These are phyloP conservation scores for Chloropsis cyanopogon DNA, from an alignment of 2,113 vertebrate species.

Conservation along the genomic window DNA sequence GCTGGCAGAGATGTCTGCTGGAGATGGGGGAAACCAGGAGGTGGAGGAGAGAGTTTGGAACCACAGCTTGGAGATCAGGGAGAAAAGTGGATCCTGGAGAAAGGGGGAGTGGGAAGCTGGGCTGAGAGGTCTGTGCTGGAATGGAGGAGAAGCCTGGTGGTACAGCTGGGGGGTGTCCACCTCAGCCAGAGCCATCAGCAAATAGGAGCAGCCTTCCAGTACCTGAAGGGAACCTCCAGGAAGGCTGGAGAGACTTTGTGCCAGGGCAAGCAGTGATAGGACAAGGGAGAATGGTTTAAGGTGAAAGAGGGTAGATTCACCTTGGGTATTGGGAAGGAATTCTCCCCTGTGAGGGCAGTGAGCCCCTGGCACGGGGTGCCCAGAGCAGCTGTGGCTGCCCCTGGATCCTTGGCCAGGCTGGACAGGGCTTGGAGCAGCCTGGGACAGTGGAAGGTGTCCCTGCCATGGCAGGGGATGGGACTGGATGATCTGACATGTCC, in stretches of 20 bases:
- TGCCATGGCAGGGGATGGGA: neutral
- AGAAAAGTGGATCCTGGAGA: neutral
- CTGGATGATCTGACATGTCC: fast-evolving
- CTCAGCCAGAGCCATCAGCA: neutral
- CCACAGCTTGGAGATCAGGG: neutral
- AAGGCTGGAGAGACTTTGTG: neutral
- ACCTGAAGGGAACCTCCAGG: neutral
- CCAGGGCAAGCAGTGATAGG: neutral
- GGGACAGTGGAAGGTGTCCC: neutral
- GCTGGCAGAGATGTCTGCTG: neutral
- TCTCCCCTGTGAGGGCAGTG: neutral
- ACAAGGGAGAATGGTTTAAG: neutral
- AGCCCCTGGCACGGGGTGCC: neutral
- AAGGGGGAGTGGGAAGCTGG: neutral
- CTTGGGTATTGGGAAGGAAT: neutral
- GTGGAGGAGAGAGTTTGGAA: fast-evolving
- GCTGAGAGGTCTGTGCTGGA: neutral
- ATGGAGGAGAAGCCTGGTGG: neutral
- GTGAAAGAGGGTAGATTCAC: neutral
- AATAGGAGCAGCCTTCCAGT: neutral
- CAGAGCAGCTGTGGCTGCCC: neutral
- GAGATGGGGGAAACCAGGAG: neutral
- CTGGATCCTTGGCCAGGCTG: neutral
- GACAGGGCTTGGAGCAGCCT: fast-evolving
- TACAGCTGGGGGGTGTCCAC: neutral